Conservation (phyloP, 2,113 vertebrate species). For the Peromyscus californicus region DNA sequence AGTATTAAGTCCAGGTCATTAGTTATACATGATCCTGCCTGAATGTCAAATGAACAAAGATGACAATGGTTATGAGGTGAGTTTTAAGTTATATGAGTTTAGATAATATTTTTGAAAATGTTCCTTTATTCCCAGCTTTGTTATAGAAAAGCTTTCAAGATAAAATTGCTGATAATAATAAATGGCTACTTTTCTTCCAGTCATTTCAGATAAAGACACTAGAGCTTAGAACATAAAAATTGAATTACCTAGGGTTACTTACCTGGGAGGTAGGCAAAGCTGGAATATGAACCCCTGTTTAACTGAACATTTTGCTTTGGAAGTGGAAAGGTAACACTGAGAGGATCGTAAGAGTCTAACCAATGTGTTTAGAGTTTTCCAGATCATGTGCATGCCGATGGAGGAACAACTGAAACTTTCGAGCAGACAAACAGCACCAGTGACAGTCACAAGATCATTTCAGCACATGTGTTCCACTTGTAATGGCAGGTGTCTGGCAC, state of each 20-base stretch:
- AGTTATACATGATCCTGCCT: not conserved
- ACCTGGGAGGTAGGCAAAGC: not conserved
- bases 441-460: not conserved
- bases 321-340: not conserved
- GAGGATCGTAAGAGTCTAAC: not conserved
- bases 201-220: conserved; percentile 13
- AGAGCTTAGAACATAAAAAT: not conserved
- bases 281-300: not conserved
- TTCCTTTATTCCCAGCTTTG: not conserved
- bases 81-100: not conserved
- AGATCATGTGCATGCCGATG: not conserved
- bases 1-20: not conserved
- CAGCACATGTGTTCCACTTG: not conserved
- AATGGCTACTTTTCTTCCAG: not conserved
- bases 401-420: not conserved
- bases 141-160: not conserved
- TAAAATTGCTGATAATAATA: conserved; percentile 20
- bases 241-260: not conserved
- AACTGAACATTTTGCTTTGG: not conserved
- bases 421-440: not conserved
- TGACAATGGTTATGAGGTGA: not conserved
- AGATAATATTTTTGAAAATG: not conserved
- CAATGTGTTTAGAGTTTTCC: not conserved
- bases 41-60: not conserved
- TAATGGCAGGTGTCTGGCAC: not conserved